Conservation (phyloP, 2,113 vertebrate genomes). For the Thamnaconus septentrionalis region DNA sequence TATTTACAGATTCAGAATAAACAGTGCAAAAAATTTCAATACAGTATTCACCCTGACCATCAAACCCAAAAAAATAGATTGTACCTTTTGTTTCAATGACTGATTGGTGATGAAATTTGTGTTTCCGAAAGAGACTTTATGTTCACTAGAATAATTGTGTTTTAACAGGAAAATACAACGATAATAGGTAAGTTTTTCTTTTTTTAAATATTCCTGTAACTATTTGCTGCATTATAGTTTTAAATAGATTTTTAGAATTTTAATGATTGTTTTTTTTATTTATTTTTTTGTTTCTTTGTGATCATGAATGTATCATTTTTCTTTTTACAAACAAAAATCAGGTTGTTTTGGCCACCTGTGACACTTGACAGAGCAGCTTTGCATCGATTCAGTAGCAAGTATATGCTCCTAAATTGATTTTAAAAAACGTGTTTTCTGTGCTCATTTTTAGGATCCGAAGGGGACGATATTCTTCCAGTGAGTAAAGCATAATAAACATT, state of each 20-base stretch:
- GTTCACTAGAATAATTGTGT: background rate
- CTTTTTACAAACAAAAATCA: too few relatives aligned
- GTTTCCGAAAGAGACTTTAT: background rate
- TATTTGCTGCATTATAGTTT: background rate
- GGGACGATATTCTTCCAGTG: slow-evolving; percentile 46
- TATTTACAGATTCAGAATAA: too few relatives aligned
- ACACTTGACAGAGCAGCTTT: too few relatives aligned
- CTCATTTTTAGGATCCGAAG: fast-evolving
- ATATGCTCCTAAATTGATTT: too few relatives aligned
- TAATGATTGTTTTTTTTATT: background rate
- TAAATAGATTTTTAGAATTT: background rate
- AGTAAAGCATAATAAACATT: slow-evolving; percentile 6
- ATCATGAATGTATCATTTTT: too few relatives aligned
- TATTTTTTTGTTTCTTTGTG: background rate
- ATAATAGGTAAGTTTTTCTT: slow-evolving; percentile 9
- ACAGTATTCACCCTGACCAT: too few relatives aligned
- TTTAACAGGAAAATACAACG: background rate
- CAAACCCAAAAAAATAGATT: background rate
- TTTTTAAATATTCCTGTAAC: background rate
- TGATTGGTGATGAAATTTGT: background rate
- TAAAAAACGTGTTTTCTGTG: background rate
- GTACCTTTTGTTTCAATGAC: background rate
- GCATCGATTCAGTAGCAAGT: too few relatives aligned
- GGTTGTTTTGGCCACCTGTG: too few relatives aligned
- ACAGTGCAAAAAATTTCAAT: too few relatives aligned